A percentile compares a stretch with the other conserved stretches of the same genome.
Evolutionary conservation across 2,888 invertebrate species (phyloP).

Genomic region (Taphrorychus bicolor): DNA sequence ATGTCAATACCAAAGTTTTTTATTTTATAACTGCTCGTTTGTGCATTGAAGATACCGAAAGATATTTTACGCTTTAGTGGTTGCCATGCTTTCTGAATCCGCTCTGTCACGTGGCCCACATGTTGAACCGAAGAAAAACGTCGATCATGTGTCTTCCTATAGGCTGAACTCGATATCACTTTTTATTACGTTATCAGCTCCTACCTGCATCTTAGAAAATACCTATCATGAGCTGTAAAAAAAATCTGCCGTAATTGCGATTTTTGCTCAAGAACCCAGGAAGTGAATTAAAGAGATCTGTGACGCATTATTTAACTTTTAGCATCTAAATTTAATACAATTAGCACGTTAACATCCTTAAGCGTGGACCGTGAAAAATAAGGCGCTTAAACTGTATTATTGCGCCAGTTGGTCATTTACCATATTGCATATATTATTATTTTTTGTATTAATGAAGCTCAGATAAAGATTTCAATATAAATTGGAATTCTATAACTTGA

Average conservation of each 20-base stretch:
- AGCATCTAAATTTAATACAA: background rate
- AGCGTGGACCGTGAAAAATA: background rate
- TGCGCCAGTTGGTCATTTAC: background rate
- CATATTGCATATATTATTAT: too few relatives aligned
- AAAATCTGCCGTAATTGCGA: background rate
- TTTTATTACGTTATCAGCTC: background rate
- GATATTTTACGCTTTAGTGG: background rate
- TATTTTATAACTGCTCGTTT: background rate
- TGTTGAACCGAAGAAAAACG: background rate
- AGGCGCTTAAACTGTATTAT: background rate
- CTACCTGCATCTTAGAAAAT: background rate
- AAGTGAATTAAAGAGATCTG: background rate
- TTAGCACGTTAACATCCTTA: slow-evolving; percentile 1
- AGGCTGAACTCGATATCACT: background rate
- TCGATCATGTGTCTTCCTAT: background rate
- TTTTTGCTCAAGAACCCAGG: background rate
- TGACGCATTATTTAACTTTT: background rate
- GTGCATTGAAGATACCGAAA: background rate
- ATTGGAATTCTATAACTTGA: too few relatives aligned
- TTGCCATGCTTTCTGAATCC: background rate
- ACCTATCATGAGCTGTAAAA: background rate
- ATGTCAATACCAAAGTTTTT: background rate
- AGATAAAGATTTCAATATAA: too few relatives aligned
- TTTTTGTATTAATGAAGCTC: too few relatives aligned
- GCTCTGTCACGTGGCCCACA: background rate